phyloP scores from a whole-genome alignment of 2,113 vertebrate genomes.

The Myotis davidii region DNA sequence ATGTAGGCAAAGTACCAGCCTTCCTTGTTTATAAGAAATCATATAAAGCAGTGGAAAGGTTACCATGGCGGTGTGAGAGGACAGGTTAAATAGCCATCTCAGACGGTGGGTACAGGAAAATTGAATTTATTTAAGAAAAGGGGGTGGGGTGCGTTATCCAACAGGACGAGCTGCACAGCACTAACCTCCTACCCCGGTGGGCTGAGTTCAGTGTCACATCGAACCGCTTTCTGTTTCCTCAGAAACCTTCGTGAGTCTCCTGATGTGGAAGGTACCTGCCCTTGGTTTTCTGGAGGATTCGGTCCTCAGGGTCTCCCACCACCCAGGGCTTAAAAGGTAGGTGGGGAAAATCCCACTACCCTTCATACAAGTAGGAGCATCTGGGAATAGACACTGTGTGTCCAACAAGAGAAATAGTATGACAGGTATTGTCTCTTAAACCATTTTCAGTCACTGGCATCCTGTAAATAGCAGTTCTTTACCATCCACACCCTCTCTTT shows the following conservation, averaged over 20 bases:
- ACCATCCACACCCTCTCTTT: conserved; percentile 69
- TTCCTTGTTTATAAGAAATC: background rate
- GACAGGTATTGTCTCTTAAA: conserved; percentile 65
- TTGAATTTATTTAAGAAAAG: too few species aligned
- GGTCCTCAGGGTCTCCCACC: background rate
- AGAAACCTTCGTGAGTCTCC: conserved; percentile 63
- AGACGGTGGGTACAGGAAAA: too few species aligned
- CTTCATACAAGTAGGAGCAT: conserved; percentile 28
- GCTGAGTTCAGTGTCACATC: background rate
- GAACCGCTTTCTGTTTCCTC: conserved; percentile 60
- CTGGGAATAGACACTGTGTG: background rate
- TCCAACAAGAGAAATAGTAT: conserved; percentile 61
- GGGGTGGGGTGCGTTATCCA: too few species aligned
- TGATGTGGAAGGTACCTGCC: conserved; percentile 26
- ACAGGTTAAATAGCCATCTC: background rate
- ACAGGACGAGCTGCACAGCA: background rate
- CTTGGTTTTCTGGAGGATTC: conserved; percentile 54
- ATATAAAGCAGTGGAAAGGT: too few species aligned
- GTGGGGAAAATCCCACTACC: background rate
- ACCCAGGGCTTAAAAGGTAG: conserved; percentile 28
- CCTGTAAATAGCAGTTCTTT: conserved; percentile 64
- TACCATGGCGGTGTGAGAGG: background rate
- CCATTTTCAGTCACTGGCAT: conserved; percentile 61
- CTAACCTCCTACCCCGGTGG: background rate
- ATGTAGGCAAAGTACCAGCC: background rate